These are phyloP conservation scores for Thunnus thynnus DNA, from an alignment of 2,113 vertebrate species.

Conservation along the genomic window DNA sequence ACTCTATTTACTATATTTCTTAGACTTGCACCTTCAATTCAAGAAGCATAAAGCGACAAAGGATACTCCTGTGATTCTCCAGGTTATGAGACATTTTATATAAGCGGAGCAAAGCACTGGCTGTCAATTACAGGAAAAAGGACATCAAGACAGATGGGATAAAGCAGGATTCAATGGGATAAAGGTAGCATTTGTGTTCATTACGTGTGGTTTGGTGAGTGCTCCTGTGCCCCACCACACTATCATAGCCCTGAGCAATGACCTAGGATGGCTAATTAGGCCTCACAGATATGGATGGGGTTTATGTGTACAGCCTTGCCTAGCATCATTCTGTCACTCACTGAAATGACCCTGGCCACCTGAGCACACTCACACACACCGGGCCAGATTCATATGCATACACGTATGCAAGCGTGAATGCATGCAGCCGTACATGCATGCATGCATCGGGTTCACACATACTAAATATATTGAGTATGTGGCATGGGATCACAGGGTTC, in stretches of 20 bases:
- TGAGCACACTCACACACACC: constrained; percentile 62
- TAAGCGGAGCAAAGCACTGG: not conserved
- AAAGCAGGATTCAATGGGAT: constrained; percentile 10
- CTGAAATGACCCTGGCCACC: constrained; percentile 68
- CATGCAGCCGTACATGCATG: not conserved
- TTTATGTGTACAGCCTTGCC: constrained; percentile 57
- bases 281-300: constrained; percentile 63
- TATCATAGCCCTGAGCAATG: constrained; percentile 52
- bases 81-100: constrained; percentile 33
- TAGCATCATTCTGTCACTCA: constrained; percentile 81
- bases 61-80: constrained; percentile 23
- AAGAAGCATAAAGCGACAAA: not conserved
- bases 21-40: constrained; percentile 7
- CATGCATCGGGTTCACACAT: not conserved
- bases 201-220: constrained; percentile 46
- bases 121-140: constrained; percentile 57
- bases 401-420: not conserved
- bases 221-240: constrained; percentile 33
- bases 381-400: constrained; percentile 38
- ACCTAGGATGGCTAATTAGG: constrained; percentile 72
- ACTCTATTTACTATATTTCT: not conserved
- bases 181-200: constrained; percentile 58
- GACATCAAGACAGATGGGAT: constrained; percentile 11
- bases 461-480: not conserved
- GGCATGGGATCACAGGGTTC: constrained; percentile 2